Evolutionary conservation across 2,113 vertebrate species (phyloP), one percentile per base, ranked within the genome.

Genomic region (Peromyscus maniculatus): DNA sequence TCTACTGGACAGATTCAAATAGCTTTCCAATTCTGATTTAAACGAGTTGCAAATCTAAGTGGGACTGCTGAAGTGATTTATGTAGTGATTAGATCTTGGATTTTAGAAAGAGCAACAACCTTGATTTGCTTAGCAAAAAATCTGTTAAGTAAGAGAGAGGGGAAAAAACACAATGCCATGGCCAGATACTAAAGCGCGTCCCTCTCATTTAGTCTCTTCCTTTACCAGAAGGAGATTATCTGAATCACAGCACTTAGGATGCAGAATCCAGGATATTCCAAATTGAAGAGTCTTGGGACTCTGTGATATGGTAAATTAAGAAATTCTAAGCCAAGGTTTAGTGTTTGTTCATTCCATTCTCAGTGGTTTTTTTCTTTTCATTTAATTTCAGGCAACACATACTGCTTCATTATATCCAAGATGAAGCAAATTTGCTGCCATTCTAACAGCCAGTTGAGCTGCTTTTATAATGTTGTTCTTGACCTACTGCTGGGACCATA

Each of bases 381-480:
- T 88, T 96, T 92, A 87, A 43, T 90, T 95, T 87, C 77, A 97
- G 82, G 87, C 4, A 95, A 66, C 17, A 59, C 22, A 64, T 84
- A 94, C 36, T 67, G 77, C 75, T 96, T 92, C 79, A 52, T 94
- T 92, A 82, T 57, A 94, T 82, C 64, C 22, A 93, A 67, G 55
- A 17, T 93, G 89, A 96, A 95, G 67, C 59, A 96, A 94, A 91
- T 62, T 86, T 36, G n/a, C 94, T 91, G 71, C 52, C 36, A 39
- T 95, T 93, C 96, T 95, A 96, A 90, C 31, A 72, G 33, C 87
- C 77, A 87, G 59, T 91, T 96, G 46, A 93, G 62, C 52, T 92
- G 80, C 74, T 95, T 97, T 96, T 92, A 57, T 96, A 97, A 96
- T 86, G 55, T 86, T 84, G 67, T 82, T 86, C 72, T 89, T 96